Base-by-base conservation (phyloP, 2,797 vertebrate genomes). In the Pempheris klunzingeri region DNA sequence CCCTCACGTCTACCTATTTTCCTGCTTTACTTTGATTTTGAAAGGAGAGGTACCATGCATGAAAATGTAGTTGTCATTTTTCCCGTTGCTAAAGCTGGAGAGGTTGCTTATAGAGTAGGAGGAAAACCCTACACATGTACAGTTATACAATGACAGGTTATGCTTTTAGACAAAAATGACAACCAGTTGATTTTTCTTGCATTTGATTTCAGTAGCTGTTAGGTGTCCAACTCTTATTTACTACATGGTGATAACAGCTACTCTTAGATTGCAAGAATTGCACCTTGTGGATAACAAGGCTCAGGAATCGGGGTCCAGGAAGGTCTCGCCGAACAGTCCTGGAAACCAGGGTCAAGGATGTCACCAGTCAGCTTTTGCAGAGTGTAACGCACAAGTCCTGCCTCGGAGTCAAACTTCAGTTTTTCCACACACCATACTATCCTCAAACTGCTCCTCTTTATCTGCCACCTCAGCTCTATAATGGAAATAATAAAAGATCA, bases 221-320 rank as follows among this genome's bases (percentile, higher is more conserved):
- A 13, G 30, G 59, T 79, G 50, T 80, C 53, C 36, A 69, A 8
- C 60, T 78, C 30, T 74, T 77, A 55, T 76, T 80, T 68, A 71
- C 68, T 41, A 26, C 62, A 61, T 54, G 26, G 54, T 46, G 38
- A 75, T 63, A 34, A 74, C 61, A 20, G 53, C 41, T 81, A 20
- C 68, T 67, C 84, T 58, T 72, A 59, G 63, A 63, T 67, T 57
- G 50, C 38, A 71, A 79, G 71, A 82, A 70, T 87, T 32, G 17
- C 77, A 88, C 78, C 49, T 82, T 58, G 63, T 82, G 70, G 70
- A 75, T 72, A 49, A 53, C 68, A 87, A 81, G 91, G 85, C 93
- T 94, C 91, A 93, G 94, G 92, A 93, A 93, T 87, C 50, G 20
- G 69, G 71, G 55, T 83, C 81, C 68, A 55, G 81, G 74, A 82